A percentile compares a stretch with the other conserved stretches of the same genome.
Conservation (phyloP, 92 coral and sea anemone genomes). For the Porites rus region DNA sequence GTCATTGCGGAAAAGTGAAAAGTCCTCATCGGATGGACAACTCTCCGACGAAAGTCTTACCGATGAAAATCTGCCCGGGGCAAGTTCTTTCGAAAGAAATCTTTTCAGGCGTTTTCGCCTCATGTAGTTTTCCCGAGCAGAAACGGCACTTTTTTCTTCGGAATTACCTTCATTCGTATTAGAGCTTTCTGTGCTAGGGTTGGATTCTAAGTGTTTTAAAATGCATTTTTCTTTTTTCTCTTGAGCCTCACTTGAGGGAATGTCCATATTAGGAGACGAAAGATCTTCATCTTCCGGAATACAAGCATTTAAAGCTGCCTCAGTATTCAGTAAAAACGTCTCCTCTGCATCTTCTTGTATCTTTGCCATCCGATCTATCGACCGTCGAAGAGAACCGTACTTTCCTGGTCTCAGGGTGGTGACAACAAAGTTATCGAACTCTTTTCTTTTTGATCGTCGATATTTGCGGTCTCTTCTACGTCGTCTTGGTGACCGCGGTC, state of each 20-base stretch:
- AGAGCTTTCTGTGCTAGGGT: neutral
- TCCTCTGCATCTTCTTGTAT: constrained; percentile 88
- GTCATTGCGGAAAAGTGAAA: constrained; percentile 38
- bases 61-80: constrained; percentile 81
- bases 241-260: neutral
- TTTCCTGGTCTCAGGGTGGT: constrained; percentile 84
- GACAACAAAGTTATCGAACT: constrained; percentile 91
- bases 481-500: constrained; percentile 54
- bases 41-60: constrained; percentile 77
- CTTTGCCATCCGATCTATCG: constrained; percentile 84
- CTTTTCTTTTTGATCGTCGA: constrained; percentile 62
- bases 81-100: constrained; percentile 59
- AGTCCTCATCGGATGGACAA: constrained; percentile 60
- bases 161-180: neutral
- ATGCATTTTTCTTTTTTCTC: neutral
- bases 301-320: constrained; percentile 28
- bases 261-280: constrained; percentile 2
- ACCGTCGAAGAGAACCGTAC: constrained; percentile 89
- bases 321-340: constrained; percentile 44
- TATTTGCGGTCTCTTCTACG: constrained; percentile 50
- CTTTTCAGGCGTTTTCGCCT: constrained; percentile 52
- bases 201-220: neutral
- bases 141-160: neutral
- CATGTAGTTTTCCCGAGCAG: constrained; percentile 43
- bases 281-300: constrained; percentile 27